Base-by-base conservation (phyloP, 2,888 invertebrate species). In the Monochamus alternatus region DNA sequence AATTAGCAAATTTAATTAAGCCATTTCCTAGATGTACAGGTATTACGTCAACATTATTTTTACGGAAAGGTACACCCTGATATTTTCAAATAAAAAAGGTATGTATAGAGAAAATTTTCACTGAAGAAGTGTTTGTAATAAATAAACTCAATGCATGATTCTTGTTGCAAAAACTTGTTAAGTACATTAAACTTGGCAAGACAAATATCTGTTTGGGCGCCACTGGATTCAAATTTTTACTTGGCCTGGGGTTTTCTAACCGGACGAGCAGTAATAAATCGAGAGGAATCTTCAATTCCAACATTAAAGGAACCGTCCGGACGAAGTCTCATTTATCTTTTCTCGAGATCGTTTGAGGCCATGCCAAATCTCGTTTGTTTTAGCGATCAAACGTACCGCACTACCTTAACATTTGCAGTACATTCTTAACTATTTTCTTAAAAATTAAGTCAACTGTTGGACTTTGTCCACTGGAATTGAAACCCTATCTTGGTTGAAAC, bases 281-380 rank as follows among this genome's bases (percentile, higher is more conserved):
- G 38, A 38, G 38, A 38, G 38, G 38, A 38, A 14, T 55, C 55
- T 55, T 14, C 55, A 14, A 55, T 55, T 55, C n/a, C 4, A 55
- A 55, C 1, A 55, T 55, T 55, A 55, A 55, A 55, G 14, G 14
- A 55, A 55, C 55, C 55, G 55, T 55, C 55, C 55, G 14, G n/a
- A 55, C 55, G 14, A n/a, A 3, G n/a, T 55, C n/a, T 55, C 7
- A 22, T 55, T 14, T 55, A 55, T 55, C 55, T 55, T 52, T 55
- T 7, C 14, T n/a, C n/a, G n/a, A 55, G 12, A 55, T 55, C 55
- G 55, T n/a, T 22, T 55, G 14, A n/a, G 14, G 3, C 14, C n/a
- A 55, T 55, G 55, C 55, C 55, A 55, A 55, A 22, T 14, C 55
- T n/a, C 22, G 7, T 55, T 55, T 55, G 55, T 55, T 55, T 55